Evolutionary conservation across 2,797 vertebrate species (phyloP), one percentile per base, ranked within the genome.

Genomic region (Sphaeramia orbicularis): DNA sequence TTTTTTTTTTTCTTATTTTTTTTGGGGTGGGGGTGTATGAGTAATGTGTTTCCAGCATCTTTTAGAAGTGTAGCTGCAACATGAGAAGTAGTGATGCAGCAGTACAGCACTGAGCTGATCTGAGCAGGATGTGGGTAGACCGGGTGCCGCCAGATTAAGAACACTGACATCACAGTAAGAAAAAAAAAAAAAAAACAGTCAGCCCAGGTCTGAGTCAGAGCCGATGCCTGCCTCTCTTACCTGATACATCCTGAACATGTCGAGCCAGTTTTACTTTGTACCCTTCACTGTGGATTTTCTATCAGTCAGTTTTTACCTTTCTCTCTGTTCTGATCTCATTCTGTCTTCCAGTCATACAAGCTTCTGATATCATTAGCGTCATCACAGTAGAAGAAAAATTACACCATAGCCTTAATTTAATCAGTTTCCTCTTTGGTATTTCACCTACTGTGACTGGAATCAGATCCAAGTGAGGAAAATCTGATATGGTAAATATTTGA

Each of bases 11-110:
- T 35, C n/a, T n/a, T n/a, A n/a, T n/a, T n/a, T 70, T 67, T 58
- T 43, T 10, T 58, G 48, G 21, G 19, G 9, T 12, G 65, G 32
- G 50, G 62, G 32, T 62, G 68, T 54, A 43, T 86, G 87, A 89
- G 81, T 87, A 85, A 89, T 86, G 61, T 16, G 45, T 78, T 79
- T 80, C 74, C 69, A 67, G 81, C 71, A 86, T 71, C 68, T 78
- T 61, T 62, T 54, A 50, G 81, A 85, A 76, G 83, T 83, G 75
- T 57, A 54, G 79, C 65, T 81, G 88, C 78, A 90, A 90, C 73
- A 74, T 71, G 87, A 90, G 89, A 85, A 81, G 75, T 67, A 16
- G 76, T 82, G 84, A 82, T 80, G 81, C 80, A 81, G 81, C 77
- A 7, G 58, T 74, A 62, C 65, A 47, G 63, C 72, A 49, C 52